Conservation (phyloP, 2,113 vertebrate species). For the Sapajus apella region DNA sequence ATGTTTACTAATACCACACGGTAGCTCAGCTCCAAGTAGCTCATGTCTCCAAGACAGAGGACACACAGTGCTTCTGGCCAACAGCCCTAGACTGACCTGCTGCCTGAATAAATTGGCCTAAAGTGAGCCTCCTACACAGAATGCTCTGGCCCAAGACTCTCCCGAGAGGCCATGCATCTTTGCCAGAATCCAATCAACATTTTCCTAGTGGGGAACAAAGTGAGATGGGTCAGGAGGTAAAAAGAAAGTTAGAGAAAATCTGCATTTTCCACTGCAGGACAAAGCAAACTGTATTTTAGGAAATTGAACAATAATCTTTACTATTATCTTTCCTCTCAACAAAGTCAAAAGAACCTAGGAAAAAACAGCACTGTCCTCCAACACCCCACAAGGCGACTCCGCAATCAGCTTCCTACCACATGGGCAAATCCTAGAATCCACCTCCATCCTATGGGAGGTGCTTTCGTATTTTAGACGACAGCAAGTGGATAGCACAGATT, state of each 20-base stretch:
- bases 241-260: conserved; percentile 38
- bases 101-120: conserved; percentile 56
- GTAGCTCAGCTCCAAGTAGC: conserved; percentile 54
- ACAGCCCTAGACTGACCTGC: conserved; percentile 35
- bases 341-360: neutral
- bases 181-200: conserved; percentile 63
- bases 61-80: neutral
- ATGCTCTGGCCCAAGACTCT: conserved; percentile 20
- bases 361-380: neutral
- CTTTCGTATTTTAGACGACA: neutral
- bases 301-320: conserved; percentile 36
- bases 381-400: neutral
- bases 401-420: neutral
- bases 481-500: neutral
- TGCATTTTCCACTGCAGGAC: conserved; percentile 50
- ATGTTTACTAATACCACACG: conserved; percentile 1
- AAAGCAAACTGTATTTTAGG: conserved; percentile 20
- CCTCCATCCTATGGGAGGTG: neutral
- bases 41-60: neutral
- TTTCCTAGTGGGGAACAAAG: conserved; percentile 71
- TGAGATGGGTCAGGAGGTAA: conserved; percentile 62
- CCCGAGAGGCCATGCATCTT: neutral
- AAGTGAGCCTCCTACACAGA: conserved; percentile 1
- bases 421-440: neutral
- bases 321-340: neutral